These are phyloP conservation scores for Iguana delicatissima DNA, from an alignment of 2,797 vertebrate species.

Conservation along the genomic window DNA sequence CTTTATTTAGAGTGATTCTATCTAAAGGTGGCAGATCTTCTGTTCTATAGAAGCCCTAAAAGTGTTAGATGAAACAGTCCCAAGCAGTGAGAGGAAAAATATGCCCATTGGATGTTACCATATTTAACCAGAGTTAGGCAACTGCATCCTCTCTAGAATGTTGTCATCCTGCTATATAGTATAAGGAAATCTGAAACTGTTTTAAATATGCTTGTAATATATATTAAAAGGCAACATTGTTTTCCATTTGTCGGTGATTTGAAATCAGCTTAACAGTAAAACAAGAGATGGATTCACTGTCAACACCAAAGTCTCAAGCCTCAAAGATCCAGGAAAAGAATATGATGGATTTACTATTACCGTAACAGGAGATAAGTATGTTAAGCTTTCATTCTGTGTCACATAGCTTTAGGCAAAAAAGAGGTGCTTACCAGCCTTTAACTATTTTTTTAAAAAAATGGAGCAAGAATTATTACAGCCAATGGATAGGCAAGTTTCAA, in stretches of 20 bases:
- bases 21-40: not conserved
- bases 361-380: constrained; percentile 96
- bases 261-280: constrained; percentile 99
- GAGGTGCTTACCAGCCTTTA: not conserved
- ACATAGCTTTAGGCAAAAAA: not conserved
- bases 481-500: not conserved
- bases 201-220: not conserved
- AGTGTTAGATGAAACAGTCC: not conserved
- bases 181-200: not conserved
- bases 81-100: not conserved
- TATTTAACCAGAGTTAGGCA: not conserved
- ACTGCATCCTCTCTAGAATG: not conserved
- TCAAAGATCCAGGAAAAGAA: constrained; percentile 93
- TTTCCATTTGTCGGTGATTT: constrained; percentile 57
- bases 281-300: constrained; percentile 98
- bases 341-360: constrained; percentile 97
- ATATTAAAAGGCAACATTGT: not conserved
- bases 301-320: constrained; percentile 96
- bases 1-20: not conserved
- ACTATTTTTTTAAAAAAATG: not conserved
- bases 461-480: not conserved
- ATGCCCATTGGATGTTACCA: not conserved
- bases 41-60: not conserved
- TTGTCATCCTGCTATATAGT: not conserved
- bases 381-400: constrained; percentile 37